A percentile compares a stretch with the other conserved stretches of the same genome.
phyloP scores from a whole-genome alignment of 2,113 vertebrate species.

The Anarhynchus alexandrinus region DNA sequence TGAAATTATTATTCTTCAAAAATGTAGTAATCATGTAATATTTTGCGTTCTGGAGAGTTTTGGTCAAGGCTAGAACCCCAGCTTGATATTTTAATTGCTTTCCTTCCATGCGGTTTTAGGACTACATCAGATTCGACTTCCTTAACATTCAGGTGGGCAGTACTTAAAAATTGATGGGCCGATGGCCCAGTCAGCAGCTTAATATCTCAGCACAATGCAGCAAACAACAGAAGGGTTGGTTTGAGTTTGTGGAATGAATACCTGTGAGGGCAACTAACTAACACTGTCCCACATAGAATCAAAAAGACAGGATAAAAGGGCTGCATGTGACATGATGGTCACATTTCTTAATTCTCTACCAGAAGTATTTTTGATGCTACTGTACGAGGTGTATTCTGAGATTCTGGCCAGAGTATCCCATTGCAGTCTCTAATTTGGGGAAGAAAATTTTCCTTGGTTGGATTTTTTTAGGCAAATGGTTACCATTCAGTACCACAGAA shows the following conservation, averaged over 20 bases:
- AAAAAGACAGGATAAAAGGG: neutral
- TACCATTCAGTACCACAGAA: neutral
- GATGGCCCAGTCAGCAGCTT: neutral
- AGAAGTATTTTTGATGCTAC: neutral
- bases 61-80: neutral
- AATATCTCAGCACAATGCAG: neutral
- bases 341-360: neutral
- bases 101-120: neutral
- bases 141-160: neutral
- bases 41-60: neutral
- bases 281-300: neutral
- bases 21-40: neutral
- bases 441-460: neutral
- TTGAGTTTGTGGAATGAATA: neutral
- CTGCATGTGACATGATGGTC: neutral
- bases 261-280: neutral
- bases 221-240: neutral
- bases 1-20: neutral
- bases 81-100: neutral
- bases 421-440: neutral
- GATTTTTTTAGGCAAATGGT: neutral
- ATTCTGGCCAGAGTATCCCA: neutral
- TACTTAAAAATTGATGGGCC: neutral
- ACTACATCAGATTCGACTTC: neutral
- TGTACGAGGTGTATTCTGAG: neutral